phyloP scores from a whole-genome alignment of 2,888 invertebrate genomes.

The Anoplius nigerrimus region DNA sequence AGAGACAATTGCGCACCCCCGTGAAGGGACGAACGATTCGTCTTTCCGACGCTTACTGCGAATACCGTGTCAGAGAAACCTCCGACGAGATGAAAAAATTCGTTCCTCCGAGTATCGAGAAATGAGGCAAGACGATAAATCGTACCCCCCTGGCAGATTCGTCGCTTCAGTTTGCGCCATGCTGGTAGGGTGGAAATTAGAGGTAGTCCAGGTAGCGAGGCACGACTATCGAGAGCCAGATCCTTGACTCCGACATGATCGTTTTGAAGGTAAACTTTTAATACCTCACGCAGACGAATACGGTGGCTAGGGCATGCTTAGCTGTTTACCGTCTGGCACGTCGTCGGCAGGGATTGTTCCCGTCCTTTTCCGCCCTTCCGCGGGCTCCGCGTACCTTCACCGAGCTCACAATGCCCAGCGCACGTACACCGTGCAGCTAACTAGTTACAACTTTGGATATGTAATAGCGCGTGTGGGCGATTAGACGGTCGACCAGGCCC shows the following conservation, averaged over 20 bases:
- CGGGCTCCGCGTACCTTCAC: constrained; percentile 25
- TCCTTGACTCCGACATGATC: constrained; percentile 32
- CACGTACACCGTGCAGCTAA: constrained; percentile 42
- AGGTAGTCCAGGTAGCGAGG: no score
- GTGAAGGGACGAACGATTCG: constrained; percentile 6
- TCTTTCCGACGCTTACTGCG: neutral
- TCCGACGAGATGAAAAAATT: neutral
- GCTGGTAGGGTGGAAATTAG: no score
- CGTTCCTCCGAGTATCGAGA: neutral
- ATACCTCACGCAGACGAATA: constrained; percentile 49
- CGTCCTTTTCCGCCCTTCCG: constrained; percentile 42
- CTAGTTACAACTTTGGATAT: constrained; percentile 65
- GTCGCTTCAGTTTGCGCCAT: no score
- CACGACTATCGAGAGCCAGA: neutral
- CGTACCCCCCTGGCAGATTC: no score
- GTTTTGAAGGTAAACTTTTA: constrained; percentile 58
- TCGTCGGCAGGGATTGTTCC: constrained; percentile 54
- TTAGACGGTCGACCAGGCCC: constrained; percentile 55
- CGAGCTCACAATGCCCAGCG: constrained; percentile 36
- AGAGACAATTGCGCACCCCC: constrained; percentile 12
- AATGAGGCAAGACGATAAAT: neutral
- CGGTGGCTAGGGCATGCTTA: constrained; percentile 51
- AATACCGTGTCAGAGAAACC: neutral
- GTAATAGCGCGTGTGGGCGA: constrained; percentile 61
- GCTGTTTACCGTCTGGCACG: constrained; percentile 61